Conservation (phyloP, 2,797 vertebrate genomes). For the Crotalus adamanteus region DNA sequence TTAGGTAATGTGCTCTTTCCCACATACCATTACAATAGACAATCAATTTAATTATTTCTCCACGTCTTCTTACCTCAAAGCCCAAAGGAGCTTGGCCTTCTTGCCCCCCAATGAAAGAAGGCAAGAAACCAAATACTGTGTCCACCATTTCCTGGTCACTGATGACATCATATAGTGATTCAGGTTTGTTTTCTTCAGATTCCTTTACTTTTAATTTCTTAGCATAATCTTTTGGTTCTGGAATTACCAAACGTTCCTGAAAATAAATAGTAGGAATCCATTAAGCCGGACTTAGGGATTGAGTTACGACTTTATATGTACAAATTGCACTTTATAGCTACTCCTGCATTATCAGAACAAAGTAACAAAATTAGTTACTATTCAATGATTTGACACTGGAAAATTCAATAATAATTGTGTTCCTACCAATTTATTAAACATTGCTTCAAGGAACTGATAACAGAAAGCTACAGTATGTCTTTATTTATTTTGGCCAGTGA, state of each 20-base stretch:
- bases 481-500: background rate
- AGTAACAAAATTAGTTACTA: background rate
- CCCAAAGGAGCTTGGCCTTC: conserved; percentile 79
- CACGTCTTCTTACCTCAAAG: conserved; percentile 77
- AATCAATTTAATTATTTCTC: background rate
- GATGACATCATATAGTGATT: conserved; percentile 73
- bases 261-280: conserved; percentile 32
- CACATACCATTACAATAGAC: background rate
- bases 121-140: conserved; percentile 90
- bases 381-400: background rate
- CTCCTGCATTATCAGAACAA: background rate
- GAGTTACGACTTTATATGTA: background rate
- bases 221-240: conserved; percentile 67
- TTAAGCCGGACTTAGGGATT: conserved; percentile 17
- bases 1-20: background rate
- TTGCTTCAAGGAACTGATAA: background rate
- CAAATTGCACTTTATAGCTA: background rate
- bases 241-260: conserved; percentile 71
- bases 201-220: conserved; percentile 58
- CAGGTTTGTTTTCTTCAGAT: conserved; percentile 47
- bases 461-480: background rate
- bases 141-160: conserved; percentile 90
- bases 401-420: background rate
- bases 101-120: conserved; percentile 76
- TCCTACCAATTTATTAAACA: background rate